These are phyloP conservation scores for Pachydiplax longipennis DNA, from an alignment of 2,888 invertebrate genomes.

Conservation along the genomic window DNA sequence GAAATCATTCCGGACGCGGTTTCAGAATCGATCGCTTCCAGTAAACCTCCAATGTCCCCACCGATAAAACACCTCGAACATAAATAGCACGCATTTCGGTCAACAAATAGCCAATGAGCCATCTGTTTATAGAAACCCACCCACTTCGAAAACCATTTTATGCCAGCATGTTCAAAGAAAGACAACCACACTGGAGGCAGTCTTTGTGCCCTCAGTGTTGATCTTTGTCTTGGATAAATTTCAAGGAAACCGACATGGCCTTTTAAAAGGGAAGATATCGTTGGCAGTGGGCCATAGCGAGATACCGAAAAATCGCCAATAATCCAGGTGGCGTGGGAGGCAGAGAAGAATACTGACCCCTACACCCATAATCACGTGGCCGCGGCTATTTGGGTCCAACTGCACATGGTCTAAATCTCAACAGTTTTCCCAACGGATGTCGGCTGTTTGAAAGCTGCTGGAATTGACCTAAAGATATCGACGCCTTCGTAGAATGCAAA, in stretches of 20 bases:
- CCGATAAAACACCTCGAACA: not conserved
- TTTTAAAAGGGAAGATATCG: not conserved
- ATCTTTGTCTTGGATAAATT: not conserved
- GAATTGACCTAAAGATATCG: not conserved
- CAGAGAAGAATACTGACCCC: not conserved
- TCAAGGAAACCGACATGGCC: not conserved
- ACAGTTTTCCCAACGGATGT: not conserved
- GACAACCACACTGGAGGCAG: not conserved
- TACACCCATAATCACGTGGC: not conserved
- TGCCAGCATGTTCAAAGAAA: not conserved
- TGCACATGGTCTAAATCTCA: not conserved
- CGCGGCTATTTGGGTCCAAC: not conserved
- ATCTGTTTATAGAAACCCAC: not conserved
- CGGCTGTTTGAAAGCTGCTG: not conserved
- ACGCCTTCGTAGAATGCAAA: not conserved
- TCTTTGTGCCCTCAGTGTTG: not conserved
- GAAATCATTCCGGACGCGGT: not conserved
- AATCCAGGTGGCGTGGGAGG: not conserved
- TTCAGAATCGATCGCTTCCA: not conserved
- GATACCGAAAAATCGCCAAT: not conserved
- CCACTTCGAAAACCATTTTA: not conserved
- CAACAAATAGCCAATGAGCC: not conserved
- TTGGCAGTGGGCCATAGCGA: not conserved
- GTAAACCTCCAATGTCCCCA: not conserved
- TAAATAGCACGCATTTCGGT: not conserved